Percentiles rank a stretch among this genome's conserved stretches.
These are phyloP conservation scores for Luffia ferchaultella DNA, from an alignment of 2,888 invertebrate genomes.

Conservation along the genomic window DNA sequence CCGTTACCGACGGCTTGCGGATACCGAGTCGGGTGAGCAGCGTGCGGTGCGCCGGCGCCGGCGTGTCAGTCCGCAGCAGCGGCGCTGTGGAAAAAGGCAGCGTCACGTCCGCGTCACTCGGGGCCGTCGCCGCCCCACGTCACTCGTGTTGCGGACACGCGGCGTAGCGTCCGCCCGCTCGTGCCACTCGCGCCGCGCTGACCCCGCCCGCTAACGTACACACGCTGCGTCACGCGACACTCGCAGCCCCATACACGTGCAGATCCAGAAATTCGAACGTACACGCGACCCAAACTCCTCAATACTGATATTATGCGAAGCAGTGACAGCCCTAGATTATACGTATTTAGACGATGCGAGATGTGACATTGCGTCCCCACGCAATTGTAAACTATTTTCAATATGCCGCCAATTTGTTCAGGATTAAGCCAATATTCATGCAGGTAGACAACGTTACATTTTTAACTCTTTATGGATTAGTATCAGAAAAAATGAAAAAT, in stretches of 20 bases:
- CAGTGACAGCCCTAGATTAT: not conserved
- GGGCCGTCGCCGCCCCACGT: conserved; percentile 13
- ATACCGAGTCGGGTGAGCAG: conserved; percentile 86
- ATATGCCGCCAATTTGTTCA: too few species aligned
- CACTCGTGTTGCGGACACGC: conserved; percentile 12
- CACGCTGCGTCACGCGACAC: conserved; percentile 23
- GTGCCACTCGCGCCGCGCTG: conserved; percentile 13
- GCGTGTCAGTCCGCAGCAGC: conserved; percentile 32
- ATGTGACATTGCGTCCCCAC: conserved; percentile 19
- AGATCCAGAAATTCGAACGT: too few species aligned
- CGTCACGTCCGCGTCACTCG: conserved; percentile 17
- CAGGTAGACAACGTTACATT: too few species aligned
- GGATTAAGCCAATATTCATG: too few species aligned
- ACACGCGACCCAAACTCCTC: too few species aligned
- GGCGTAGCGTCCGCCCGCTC: conserved; percentile 17
- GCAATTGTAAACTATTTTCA: conserved; percentile 15
- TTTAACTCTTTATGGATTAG: too few species aligned
- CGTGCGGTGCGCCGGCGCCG: conserved; percentile 68
- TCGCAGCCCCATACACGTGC: conserved; percentile 11
- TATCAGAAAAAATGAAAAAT: too few species aligned
- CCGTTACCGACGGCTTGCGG: conserved; percentile 87
- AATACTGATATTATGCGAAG: not conserved
- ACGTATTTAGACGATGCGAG: not conserved
- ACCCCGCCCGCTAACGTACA: not conserved
- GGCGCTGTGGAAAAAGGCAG: conserved; percentile 68